phyloP scores from a whole-genome alignment of 2,797 vertebrate species.

The Rhinogobio ventralis region DNA sequence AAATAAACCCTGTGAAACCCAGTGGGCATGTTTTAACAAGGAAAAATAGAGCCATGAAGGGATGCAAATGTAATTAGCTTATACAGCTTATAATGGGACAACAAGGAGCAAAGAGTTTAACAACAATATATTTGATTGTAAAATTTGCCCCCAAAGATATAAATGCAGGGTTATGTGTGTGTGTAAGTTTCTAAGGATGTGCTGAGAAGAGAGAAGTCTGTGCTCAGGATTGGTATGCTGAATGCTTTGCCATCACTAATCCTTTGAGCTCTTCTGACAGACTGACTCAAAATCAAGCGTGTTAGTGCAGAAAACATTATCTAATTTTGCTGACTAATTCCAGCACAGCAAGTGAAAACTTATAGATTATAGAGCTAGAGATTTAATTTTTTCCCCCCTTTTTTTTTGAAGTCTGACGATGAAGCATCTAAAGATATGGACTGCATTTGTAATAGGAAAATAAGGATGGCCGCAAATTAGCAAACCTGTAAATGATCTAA shows the following conservation, averaged over 20 bases:
- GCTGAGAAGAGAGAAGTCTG: constrained; percentile 14
- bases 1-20: constrained; percentile 3
- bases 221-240: constrained; percentile 23
- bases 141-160: not conserved
- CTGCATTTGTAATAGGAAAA: not conserved
- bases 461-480: not conserved
- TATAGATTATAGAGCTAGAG: not conserved
- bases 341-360: constrained; percentile 14
- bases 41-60: not conserved
- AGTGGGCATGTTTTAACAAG: not conserved
- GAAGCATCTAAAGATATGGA: not conserved
- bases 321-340: constrained; percentile 57
- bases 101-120: not conserved
- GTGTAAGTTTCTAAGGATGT: constrained; percentile 20
- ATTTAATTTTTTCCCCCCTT: not conserved
- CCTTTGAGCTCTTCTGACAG: constrained; percentile 51
- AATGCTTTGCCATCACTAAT: constrained; percentile 39
- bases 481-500: not conserved
- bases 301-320: constrained; percentile 21
- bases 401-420: constrained; percentile 2
- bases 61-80: constrained; percentile 12
- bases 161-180: not conserved
- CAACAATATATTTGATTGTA: constrained; percentile 2
- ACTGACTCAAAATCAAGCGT: constrained; percentile 40
- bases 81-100: constrained; percentile 1